Percentiles rank a stretch among this genome's conserved stretches.
Evolutionary conservation across 2,888 invertebrate genomes (phyloP).

Genomic region (Napeogenes sylphis): DNA sequence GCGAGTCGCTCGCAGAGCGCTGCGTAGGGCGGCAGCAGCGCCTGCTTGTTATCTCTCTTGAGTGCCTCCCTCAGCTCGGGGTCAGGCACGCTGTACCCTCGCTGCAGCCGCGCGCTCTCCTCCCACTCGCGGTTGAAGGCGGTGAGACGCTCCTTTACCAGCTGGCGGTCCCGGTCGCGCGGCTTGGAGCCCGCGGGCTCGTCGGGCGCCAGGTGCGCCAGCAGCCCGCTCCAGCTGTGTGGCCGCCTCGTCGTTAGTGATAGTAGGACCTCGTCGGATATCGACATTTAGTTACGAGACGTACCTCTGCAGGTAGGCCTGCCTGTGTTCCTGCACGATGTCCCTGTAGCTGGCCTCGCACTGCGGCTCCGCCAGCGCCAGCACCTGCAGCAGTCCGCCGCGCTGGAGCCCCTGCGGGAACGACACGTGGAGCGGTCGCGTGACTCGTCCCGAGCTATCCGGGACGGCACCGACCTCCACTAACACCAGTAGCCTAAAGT

Average conservation of each 20-base stretch:
- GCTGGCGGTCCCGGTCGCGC: conserved; percentile 90
- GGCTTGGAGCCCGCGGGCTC: conserved; percentile 83
- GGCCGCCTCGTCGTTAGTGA: not conserved
- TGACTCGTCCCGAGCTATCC: too few species aligned
- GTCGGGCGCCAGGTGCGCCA: conserved; percentile 85
- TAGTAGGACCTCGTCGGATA: too few species aligned
- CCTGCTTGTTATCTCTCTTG: conserved; percentile 92
- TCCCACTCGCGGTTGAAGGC: conserved; percentile 98
- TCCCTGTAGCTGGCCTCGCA: conserved; percentile 91
- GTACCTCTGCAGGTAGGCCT: conserved; percentile 82
- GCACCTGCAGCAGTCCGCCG: conserved; percentile 88
- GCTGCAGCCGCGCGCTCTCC: conserved; percentile 89
- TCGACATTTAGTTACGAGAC: too few species aligned
- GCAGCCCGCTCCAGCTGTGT: conserved; percentile 88
- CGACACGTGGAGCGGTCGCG: not conserved
- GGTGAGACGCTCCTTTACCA: conserved; percentile 92
- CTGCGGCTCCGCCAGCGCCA: conserved; percentile 88
- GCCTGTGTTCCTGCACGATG: conserved; percentile 90
- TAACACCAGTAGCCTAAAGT: too few species aligned
- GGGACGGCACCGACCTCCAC: too few species aligned
- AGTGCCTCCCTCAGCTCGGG: conserved; percentile 91
- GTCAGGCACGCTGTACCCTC: conserved; percentile 95
- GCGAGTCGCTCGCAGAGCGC: conserved; percentile 87
- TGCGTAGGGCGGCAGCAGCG: conserved; percentile 90
- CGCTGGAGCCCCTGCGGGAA: conserved; percentile 85